Evolutionary conservation across 2,113 vertebrate species (phyloP), one percentile per base, ranked within the genome.

Genomic region (Stegastes partitus): DNA sequence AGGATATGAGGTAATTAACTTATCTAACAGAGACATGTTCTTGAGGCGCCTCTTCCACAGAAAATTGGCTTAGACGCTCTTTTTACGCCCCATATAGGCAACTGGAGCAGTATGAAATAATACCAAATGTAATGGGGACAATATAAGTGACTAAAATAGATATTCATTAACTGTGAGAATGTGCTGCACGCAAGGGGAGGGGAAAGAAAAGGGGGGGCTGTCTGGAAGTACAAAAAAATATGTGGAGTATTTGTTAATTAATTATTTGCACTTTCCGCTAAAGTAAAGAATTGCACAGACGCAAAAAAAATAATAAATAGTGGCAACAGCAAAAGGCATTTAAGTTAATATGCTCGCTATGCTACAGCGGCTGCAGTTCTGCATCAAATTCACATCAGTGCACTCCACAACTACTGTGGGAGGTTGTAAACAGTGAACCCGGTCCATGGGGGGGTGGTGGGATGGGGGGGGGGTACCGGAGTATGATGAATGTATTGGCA

Each of bases 401-500:
- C 64, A 14, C 68, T 71, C 47, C 58, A 37, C 79, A 55, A 50
- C 75, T 65, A 68, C 85, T 79, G 79, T 79, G 79, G 77, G 87
- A 86, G 87, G 85, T 63, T 87, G 83, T 83, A 84, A 84, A 89
- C 81, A 77, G 85, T 71, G 78, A 79, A 79, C 81, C 56, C 7
- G 50, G 77, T 83, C 65, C 56, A 23, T 22, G 18, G 49, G 55
- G 59, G 49, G n/a, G n/a, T n/a, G n/a, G n/a, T n/a, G n/a, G n/a
- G n/a, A n/a, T n/a, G 28, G 55, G 49, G 25, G 19, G 34, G 37
- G 45, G 64, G 66, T 72, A 83, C 77, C 59, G 47, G 85, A 85
- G 84, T 87, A 91, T 94, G 93, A 93, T 92, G 86, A 93, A 93
- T 93, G 92, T 90, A 89, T 92, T 89, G 91, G 92, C 78, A 83